A percentile compares a stretch with the other conserved stretches of the same genome.
phyloP scores from a whole-genome alignment of 2,113 vertebrate species.

The Rhadina sibilatrix region DNA sequence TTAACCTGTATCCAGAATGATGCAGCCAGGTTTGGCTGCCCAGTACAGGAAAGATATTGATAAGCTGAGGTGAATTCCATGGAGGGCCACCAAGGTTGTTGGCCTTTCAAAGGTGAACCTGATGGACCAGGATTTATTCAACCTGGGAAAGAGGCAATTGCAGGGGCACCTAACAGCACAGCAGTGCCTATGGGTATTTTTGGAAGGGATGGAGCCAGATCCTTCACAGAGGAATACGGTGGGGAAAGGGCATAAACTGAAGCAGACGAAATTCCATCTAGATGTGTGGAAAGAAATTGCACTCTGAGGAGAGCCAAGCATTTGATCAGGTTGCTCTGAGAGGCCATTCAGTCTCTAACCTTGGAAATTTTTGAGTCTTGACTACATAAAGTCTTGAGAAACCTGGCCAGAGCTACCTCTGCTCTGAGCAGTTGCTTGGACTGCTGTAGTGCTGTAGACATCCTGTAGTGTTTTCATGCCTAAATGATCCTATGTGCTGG shows the following conservation, averaged over 20 bases:
- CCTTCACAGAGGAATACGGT: not conserved
- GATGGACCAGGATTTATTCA: not conserved
- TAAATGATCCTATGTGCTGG: not conserved
- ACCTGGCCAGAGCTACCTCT: not conserved
- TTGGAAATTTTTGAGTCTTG: not conserved
- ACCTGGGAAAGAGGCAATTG: not conserved
- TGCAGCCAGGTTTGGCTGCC: not conserved
- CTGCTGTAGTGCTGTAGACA: not conserved
- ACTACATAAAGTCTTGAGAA: not conserved
- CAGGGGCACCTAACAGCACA: not conserved
- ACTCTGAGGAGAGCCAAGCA: not conserved
- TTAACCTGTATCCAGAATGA: not conserved
- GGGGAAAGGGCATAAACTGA: not conserved
- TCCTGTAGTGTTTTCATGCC: not conserved
- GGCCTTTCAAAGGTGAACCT: not conserved
- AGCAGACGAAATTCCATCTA: not conserved
- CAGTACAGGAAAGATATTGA: not conserved
- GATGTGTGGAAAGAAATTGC: not conserved
- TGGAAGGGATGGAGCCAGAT: not conserved
- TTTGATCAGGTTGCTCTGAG: not conserved
- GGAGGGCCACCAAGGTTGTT: not conserved
- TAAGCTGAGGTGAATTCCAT: not conserved
- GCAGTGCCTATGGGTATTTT: not conserved
- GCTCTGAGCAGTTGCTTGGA: not conserved
- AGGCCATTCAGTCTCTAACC: not conserved